phyloP scores from a whole-genome alignment of 1,140 invertebrate genomes.

The Cyclargus thomasi region DNA sequence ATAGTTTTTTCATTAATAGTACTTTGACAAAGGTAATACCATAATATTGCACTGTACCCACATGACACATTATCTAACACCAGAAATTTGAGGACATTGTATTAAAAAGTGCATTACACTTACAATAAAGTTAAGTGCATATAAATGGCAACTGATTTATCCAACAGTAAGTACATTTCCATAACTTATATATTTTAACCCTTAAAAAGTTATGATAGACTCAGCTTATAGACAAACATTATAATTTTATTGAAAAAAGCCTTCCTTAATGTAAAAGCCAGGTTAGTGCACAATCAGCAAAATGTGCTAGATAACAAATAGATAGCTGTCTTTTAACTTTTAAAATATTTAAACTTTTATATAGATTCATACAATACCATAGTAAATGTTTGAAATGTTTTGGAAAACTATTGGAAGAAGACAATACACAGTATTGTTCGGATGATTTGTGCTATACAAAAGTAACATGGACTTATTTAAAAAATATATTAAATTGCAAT shows the following conservation, averaged over 20 bases:
- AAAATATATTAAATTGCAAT: not conserved
- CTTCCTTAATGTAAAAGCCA: conserved; percentile 58
- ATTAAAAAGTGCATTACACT: conserved; percentile 29
- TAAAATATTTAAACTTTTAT: conserved; percentile 30
- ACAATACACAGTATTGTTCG: conserved; percentile 33
- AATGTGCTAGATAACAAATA: conserved; percentile 53
- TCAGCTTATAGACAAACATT: conserved; percentile 57
- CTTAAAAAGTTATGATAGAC: conserved; percentile 42
- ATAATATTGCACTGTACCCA: conserved; percentile 63
- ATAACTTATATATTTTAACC: conserved; percentile 39
- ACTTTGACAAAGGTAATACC: conserved; percentile 28
- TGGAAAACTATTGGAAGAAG: conserved; percentile 52
- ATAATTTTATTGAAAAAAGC: conserved; percentile 44
- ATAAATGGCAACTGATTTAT: conserved; percentile 35
- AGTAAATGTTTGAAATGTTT: conserved; percentile 29
- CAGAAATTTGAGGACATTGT: conserved; percentile 37
- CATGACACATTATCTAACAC: conserved; percentile 35
- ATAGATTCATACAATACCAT: conserved; percentile 21
- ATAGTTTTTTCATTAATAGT: conserved; percentile 9
- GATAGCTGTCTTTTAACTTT: conserved; percentile 43
- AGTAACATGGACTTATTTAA: not conserved
- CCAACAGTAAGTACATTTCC: conserved; percentile 46
- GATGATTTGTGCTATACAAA: conserved; percentile 9
- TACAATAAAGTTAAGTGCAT: conserved; percentile 29
- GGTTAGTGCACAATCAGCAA: conserved; percentile 64